phyloP scores from a whole-genome alignment of 2,797 vertebrate genomes.

The Cyclura pinguis region DNA sequence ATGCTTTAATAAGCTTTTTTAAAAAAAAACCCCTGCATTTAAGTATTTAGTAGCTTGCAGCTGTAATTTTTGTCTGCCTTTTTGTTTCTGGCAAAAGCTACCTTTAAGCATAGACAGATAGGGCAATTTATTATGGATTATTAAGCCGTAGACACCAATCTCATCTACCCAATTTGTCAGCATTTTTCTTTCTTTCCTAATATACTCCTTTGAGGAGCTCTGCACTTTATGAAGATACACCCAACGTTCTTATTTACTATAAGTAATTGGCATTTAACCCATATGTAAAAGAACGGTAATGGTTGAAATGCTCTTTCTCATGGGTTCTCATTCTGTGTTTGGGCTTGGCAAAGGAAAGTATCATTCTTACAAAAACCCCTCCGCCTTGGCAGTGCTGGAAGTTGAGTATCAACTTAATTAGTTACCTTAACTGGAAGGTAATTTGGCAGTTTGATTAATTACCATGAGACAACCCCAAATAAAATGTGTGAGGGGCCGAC shows the following conservation, averaged over 20 bases:
- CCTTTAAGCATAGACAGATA: constrained; percentile 47
- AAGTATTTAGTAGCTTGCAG: constrained; percentile 55
- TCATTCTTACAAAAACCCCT: neutral
- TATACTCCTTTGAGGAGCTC: neutral
- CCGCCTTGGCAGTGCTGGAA: neutral
- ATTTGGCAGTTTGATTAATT: neutral
- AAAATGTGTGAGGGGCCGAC: too few species aligned
- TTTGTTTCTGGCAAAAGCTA: constrained; percentile 53
- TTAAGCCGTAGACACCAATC: constrained; percentile 16
- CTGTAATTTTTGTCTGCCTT: constrained; percentile 57
- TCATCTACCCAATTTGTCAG: constrained; percentile 9
- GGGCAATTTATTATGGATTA: constrained; percentile 46
- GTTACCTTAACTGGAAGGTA: constrained; percentile 26
- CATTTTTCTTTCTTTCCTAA: accelerated
- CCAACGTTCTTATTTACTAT: constrained; percentile 21
- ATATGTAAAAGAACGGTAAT: neutral
- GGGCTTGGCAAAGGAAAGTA: neutral
- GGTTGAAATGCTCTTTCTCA: constrained; percentile 24
- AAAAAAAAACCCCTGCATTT: constrained; percentile 15
- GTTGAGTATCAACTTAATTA: constrained; percentile 20
- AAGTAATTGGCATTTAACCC: constrained; percentile 26
- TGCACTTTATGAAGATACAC: neutral
- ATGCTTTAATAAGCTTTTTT: neutral
- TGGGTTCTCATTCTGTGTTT: constrained; percentile 20
- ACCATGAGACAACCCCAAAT: neutral